Conservation (phyloP, 2,113 vertebrate species). For the Deroptyus accipitrinus region DNA sequence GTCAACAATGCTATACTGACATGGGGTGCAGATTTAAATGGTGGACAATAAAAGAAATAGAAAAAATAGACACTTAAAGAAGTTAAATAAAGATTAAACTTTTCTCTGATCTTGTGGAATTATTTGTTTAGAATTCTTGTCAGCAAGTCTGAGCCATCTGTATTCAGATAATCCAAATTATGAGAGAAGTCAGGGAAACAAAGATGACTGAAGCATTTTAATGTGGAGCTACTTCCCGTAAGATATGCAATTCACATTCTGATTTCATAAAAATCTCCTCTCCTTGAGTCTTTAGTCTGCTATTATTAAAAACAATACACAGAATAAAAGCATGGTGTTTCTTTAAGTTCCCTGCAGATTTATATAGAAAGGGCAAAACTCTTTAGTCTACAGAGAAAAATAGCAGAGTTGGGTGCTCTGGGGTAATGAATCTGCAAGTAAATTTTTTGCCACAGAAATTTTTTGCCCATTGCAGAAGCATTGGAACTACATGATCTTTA, state of each 20-base stretch:
- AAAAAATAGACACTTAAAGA: neutral
- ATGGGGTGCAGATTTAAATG: neutral
- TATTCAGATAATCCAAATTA: conserved; percentile 6
- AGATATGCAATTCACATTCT: conserved; percentile 4
- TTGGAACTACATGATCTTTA: neutral
- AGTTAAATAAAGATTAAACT: neutral
- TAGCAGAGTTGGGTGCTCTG: neutral
- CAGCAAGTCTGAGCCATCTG: neutral
- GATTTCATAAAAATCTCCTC: conserved; percentile 7
- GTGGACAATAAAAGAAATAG: neutral
- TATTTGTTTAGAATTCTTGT: conserved; percentile 23
- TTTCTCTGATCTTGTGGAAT: neutral
- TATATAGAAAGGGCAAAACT: neutral
- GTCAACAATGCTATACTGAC: neutral
- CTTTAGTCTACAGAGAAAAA: neutral
- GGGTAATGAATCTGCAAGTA: neutral
- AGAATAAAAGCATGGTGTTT: neutral
- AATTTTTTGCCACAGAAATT: neutral
- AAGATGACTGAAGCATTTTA: neutral
- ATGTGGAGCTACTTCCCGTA: neutral
- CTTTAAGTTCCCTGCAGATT: neutral
- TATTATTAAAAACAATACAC: neutral
- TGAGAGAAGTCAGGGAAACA: neutral
- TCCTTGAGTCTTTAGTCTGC: neutral
- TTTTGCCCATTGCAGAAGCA: neutral